A percentile compares a stretch with the other conserved stretches of the same genome.
phyloP scores from a whole-genome alignment of 2,888 invertebrate species.

The Caenorhabditis virilis region DNA sequence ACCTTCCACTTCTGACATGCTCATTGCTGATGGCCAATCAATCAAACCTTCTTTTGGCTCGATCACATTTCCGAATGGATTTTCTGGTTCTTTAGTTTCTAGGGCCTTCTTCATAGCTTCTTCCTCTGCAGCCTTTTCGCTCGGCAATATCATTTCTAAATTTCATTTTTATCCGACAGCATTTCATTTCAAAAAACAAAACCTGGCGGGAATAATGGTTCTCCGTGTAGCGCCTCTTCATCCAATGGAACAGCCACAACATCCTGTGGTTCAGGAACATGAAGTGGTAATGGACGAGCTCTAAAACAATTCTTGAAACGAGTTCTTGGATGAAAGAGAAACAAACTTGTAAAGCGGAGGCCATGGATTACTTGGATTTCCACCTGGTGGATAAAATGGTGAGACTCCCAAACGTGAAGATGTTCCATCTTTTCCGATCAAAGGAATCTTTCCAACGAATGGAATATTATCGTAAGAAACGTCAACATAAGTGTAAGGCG shows the following conservation, averaged over 20 bases:
- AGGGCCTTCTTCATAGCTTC: conserved; percentile 20
- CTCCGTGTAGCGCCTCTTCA: conserved; percentile 62
- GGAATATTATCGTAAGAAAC: conserved; percentile 62
- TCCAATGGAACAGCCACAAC: conserved; percentile 63
- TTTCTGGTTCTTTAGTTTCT: conserved; percentile 31
- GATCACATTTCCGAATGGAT: conserved; percentile 34
- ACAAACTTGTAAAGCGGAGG: conserved; percentile 59
- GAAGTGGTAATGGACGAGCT: conserved; percentile 59
- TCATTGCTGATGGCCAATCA: conserved; percentile 28
- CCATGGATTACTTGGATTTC: conserved; percentile 58
- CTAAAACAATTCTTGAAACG: conserved; percentile 17
- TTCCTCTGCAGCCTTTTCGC: conserved; percentile 30
- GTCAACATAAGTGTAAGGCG: conserved; percentile 60
- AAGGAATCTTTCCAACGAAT: conserved; percentile 56
- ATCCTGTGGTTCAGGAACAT: conserved; percentile 62
- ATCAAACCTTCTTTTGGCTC: conserved; percentile 20
- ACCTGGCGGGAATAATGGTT: conserved; percentile 61
- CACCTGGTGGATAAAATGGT: conserved; percentile 59
- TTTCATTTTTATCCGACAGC: too few relatives aligned
- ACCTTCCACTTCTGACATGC: conserved; percentile 11
- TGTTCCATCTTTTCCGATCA: conserved; percentile 58
- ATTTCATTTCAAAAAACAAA: too few relatives aligned
- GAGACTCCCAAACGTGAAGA: conserved; percentile 56
- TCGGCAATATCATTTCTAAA: conserved; percentile 38
- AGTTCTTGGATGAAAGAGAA: neutral